phyloP scores from a whole-genome alignment of 2,888 invertebrate species.

The Sepiola atlantica region DNA sequence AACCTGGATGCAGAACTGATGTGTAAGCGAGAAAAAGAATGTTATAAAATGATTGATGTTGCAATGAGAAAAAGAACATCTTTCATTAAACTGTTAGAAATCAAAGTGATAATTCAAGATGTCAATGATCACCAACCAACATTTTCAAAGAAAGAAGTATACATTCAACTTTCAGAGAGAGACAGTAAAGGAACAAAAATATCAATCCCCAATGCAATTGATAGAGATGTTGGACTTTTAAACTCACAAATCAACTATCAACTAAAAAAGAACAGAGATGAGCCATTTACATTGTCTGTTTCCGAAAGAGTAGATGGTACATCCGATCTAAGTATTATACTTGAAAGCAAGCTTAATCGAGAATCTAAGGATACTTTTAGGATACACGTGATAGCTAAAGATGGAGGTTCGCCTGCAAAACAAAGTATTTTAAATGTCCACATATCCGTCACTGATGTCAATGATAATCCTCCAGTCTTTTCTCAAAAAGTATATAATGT shows the following conservation, averaged over 20 bases:
- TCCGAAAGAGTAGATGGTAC: constrained; percentile 10
- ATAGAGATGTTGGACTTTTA: constrained; percentile 20
- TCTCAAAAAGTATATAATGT: constrained; percentile 8
- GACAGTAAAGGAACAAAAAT: neutral
- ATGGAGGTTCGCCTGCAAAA: neutral
- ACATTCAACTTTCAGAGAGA: neutral
- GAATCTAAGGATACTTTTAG: constrained; percentile 32
- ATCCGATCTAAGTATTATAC: neutral
- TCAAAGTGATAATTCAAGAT: constrained; percentile 19
- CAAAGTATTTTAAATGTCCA: constrained; percentile 1
- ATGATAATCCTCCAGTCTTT: neutral
- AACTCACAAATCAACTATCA: constrained; percentile 19
- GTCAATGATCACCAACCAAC: neutral
- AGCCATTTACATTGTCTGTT: constrained; percentile 32
- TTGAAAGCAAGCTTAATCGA: neutral
- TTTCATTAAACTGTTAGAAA: neutral
- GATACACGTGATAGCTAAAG: neutral
- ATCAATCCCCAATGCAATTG: neutral
- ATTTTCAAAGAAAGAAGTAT: constrained; percentile 3
- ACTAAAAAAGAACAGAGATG: neutral
- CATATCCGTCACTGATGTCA: neutral
- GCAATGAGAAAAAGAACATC: neutral
- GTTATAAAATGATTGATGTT: neutral
- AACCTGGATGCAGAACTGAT: neutral
- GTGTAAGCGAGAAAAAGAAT: neutral